Evolutionary conservation across 1,140 invertebrate species (phyloP).

Genomic region (Leucophenga varia): DNA sequence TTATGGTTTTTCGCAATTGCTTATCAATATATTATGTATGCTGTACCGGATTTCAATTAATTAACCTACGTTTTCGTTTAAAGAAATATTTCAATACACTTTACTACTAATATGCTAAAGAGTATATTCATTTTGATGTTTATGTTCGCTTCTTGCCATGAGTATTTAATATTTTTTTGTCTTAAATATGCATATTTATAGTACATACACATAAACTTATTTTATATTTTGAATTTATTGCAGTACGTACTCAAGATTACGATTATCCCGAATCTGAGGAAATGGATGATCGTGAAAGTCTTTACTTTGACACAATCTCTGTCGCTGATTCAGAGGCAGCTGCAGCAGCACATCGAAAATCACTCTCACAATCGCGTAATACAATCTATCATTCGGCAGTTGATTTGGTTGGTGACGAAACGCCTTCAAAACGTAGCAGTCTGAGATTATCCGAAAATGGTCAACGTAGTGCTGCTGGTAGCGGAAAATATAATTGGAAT

Average conservation of each 20-base stretch:
- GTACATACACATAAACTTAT: too few relatives aligned
- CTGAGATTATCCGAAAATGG: slow-evolving; percentile 26
- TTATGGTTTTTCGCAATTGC: too few relatives aligned
- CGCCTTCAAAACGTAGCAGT: slow-evolving; percentile 22
- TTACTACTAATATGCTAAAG: too few relatives aligned
- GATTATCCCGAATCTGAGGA: slow-evolving; percentile 48
- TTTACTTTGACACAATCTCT: slow-evolving; percentile 54
- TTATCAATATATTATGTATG: too few relatives aligned
- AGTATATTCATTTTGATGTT: too few relatives aligned
- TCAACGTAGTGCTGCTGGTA: slow-evolving; percentile 1
- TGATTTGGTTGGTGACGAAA: slow-evolving; percentile 43
- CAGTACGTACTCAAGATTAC: slow-evolving; percentile 54
- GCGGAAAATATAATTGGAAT: slow-evolving; percentile 31
- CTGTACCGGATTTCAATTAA: too few relatives aligned
- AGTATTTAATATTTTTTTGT: too few relatives aligned
- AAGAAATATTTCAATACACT: too few relatives aligned
- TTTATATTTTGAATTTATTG: too few relatives aligned
- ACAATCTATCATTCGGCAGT: slow-evolving; percentile 54
- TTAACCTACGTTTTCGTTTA: too few relatives aligned
- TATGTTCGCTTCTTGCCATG: too few relatives aligned
- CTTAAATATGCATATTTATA: too few relatives aligned
- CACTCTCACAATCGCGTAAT: slow-evolving; percentile 50
- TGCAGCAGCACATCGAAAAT: slow-evolving; percentile 48
- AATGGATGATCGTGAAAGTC: slow-evolving; percentile 54
- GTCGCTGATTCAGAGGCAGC: slow-evolving; percentile 52